A percentile compares a stretch with the other conserved stretches of the same genome.
These are phyloP conservation scores for Lordiphosa clarofinis DNA, from an alignment of 1,140 invertebrate species.

Conservation along the genomic window DNA sequence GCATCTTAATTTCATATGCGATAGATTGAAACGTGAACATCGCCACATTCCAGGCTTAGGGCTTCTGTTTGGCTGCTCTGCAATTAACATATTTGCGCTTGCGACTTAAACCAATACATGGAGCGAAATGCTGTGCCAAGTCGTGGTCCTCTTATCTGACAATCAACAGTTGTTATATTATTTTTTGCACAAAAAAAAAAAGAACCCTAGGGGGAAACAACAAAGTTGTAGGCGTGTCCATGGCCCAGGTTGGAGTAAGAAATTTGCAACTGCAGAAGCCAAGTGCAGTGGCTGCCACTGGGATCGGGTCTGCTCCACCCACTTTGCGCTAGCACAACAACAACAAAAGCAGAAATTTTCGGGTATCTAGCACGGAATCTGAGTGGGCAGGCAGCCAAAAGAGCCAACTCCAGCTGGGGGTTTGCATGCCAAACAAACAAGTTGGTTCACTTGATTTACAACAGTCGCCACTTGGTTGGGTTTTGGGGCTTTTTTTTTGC, in stretches of 20 bases:
- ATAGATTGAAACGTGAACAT: constrained; percentile 12
- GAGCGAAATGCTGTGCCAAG: constrained; percentile 24
- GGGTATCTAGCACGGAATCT: constrained; percentile 46
- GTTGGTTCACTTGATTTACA: constrained; percentile 54
- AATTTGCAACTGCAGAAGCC: constrained; percentile 60
- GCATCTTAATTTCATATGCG: constrained; percentile 37
- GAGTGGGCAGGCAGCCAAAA: constrained; percentile 19
- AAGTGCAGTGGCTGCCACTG: constrained; percentile 59
- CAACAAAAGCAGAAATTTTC: constrained; percentile 29
- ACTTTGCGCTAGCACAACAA: constrained; percentile 29
- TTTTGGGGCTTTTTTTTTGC: constrained; percentile 14
- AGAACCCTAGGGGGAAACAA: constrained; percentile 28
- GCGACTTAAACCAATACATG: constrained; percentile 23
- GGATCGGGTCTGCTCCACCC: constrained; percentile 43
- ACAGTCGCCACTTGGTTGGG: constrained; percentile 44
- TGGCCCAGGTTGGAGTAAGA: constrained; percentile 38
- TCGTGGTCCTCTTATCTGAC: constrained; percentile 47
- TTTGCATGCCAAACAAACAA: constrained; percentile 52
- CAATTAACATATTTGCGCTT: constrained; percentile 53
- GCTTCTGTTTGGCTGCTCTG: constrained; percentile 38
- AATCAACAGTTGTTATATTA: constrained; percentile 31
- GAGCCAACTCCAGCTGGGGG: constrained; percentile 10
- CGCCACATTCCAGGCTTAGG: neutral
- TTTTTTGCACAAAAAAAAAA: constrained; percentile 1
- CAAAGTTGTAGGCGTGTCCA: constrained; percentile 38